Conservation (phyloP, 2,888 invertebrate species). For the Sinohyriopsis cumingii region DNA sequence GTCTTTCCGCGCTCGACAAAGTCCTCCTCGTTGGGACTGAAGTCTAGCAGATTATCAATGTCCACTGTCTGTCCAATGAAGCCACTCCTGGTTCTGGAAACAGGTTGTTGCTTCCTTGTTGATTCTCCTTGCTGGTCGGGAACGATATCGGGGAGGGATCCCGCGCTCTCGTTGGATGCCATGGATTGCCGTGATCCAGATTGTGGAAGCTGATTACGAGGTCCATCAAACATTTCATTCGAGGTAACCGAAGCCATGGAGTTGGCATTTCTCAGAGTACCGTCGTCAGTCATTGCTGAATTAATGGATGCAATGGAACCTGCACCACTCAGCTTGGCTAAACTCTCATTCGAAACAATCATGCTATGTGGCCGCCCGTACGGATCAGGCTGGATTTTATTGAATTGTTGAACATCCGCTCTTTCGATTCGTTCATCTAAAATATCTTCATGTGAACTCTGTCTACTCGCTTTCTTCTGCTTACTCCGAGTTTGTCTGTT, state of each 20-base stretch:
- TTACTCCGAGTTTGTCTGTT: constrained; percentile 44
- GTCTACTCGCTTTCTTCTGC: constrained; percentile 39
- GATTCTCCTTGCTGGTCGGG: constrained; percentile 28
- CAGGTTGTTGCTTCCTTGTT: constrained; percentile 11
- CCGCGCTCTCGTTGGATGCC: constrained; percentile 35
- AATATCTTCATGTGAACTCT: constrained; percentile 55
- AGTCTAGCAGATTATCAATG: constrained; percentile 60
- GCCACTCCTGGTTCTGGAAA: constrained; percentile 38
- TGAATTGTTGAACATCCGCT: neutral
- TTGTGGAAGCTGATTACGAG: constrained; percentile 29
- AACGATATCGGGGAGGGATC: constrained; percentile 53
- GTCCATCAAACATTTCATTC: constrained; percentile 43
- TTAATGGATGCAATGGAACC: constrained; percentile 47
- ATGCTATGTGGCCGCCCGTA: constrained; percentile 52
- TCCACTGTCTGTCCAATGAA: constrained; percentile 39
- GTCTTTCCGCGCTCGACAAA: constrained; percentile 41
- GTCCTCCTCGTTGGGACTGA: constrained; percentile 56
- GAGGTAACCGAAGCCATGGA: constrained; percentile 41
- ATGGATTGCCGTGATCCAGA: constrained; percentile 40
- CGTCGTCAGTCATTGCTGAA: constrained; percentile 46
- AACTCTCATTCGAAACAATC: constrained; percentile 51
- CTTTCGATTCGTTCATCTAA: constrained; percentile 39
- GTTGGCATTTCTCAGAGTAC: constrained; percentile 34
- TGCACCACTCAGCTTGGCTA: constrained; percentile 47
- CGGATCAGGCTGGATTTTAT: constrained; percentile 18